These are phyloP conservation scores for Drosophila fulvimacula DNA, from an alignment of 2,888 invertebrate species.

Conservation along the genomic window DNA sequence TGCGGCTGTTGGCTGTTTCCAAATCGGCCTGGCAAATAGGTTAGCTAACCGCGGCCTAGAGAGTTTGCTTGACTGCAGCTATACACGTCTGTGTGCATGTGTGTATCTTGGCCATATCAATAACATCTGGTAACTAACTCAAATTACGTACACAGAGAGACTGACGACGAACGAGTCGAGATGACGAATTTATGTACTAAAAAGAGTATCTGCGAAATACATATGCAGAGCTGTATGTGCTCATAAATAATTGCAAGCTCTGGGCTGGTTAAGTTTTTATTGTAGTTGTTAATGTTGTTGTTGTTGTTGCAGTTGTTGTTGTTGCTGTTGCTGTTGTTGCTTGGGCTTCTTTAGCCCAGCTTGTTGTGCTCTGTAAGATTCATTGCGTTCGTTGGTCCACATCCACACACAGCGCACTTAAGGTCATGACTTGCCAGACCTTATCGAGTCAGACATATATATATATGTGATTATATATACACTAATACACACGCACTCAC, in stretches of 20 bases:
- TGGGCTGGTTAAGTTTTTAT: conserved; percentile 24
- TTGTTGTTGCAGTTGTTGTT: neutral
- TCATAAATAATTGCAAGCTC: conserved; percentile 37
- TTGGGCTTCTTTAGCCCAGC: conserved; percentile 22
- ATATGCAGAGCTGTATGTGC: conserved; percentile 2
- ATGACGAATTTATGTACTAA: conserved; percentile 30
- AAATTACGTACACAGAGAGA: conserved; percentile 14
- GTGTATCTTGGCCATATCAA: conserved; percentile 37
- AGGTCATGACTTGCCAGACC: conserved; percentile 77
- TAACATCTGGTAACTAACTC: conserved; percentile 35
- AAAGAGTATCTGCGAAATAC: conserved; percentile 30
- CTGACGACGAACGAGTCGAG: neutral
- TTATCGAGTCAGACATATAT: too few species aligned
- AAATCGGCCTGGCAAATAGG: conserved; percentile 35
- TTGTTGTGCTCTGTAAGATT: conserved; percentile 46
- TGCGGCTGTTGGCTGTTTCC: conserved; percentile 20
- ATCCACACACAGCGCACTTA: conserved; percentile 53
- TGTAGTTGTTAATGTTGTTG: conserved; percentile 4
- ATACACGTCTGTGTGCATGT: neutral
- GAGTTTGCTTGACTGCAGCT: conserved; percentile 22
- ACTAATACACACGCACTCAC: neutral
- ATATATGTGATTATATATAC: too few species aligned
- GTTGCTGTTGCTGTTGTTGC: conserved; percentile 10
- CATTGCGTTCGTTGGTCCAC: conserved; percentile 69
- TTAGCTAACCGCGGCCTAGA: conserved; percentile 47